phyloP scores from a whole-genome alignment of 2,888 invertebrate genomes.

The Salticus scenicus region DNA sequence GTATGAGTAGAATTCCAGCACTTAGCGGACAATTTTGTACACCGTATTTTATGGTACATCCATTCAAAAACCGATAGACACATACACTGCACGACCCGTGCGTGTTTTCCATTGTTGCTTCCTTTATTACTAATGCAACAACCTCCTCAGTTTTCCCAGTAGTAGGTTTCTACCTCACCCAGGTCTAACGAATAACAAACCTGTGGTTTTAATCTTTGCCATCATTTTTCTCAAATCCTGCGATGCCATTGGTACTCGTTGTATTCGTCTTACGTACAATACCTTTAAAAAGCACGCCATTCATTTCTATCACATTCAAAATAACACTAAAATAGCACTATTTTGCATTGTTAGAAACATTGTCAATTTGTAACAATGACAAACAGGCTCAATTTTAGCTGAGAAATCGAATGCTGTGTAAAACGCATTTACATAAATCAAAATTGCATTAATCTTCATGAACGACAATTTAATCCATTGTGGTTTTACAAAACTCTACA shows the following conservation, averaged over 20 bases:
- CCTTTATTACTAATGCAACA: constrained; percentile 18
- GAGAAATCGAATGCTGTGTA: background rate
- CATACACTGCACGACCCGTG: background rate
- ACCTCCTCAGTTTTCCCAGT: background rate
- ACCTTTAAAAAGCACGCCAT: background rate
- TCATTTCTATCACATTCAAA: background rate
- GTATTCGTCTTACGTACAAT: background rate
- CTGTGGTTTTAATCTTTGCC: too few species aligned
- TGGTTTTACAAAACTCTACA: too few species aligned
- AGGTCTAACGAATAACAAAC: too few species aligned
- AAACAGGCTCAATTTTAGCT: background rate
- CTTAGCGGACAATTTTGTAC: constrained; percentile 16
- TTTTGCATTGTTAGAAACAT: too few species aligned
- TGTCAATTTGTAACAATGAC: too few species aligned
- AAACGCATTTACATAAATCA: background rate
- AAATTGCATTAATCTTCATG: too few species aligned
- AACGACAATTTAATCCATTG: too few species aligned
- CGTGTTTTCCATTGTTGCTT: constrained; percentile 18
- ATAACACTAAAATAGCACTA: background rate
- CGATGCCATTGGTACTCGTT: background rate
- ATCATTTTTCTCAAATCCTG: background rate
- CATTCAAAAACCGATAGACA: background rate
- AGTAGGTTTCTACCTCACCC: background rate
- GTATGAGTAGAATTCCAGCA: background rate
- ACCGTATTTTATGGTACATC: background rate